A percentile compares a stretch with the other conserved stretches of the same genome.
Evolutionary conservation across 2,113 vertebrate species (phyloP).

Genomic region (Nerophis lumbriciformis): DNA sequence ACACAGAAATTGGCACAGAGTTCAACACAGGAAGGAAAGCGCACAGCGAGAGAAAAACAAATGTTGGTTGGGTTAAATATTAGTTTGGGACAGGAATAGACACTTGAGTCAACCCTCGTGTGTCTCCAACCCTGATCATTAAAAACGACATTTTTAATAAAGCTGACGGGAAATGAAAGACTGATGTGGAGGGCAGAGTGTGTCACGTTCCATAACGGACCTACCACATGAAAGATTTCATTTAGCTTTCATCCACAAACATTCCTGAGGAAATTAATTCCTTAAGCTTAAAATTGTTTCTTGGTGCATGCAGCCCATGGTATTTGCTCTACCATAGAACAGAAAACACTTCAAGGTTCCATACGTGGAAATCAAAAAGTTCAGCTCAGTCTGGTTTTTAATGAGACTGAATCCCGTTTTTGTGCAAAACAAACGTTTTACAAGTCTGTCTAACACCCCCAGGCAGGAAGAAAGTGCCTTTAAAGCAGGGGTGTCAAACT

Average conservation of each 20-base stretch:
- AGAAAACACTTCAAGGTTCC: no score
- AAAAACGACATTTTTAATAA: not conserved
- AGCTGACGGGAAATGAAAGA: constrained; percentile 1
- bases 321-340: no score
- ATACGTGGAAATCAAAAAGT: no score
- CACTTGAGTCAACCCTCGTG: not conserved
- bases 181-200: not conserved
- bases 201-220: not conserved
- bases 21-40: not conserved
- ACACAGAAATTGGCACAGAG: not conserved
- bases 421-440: no score
- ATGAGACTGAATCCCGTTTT: no score
- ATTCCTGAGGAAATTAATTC: constrained; percentile 2
- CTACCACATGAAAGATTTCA: not conserved
- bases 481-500: no score
- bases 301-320: not conserved
- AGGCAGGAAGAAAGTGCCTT: no score
- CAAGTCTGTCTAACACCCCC: no score
- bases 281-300: not conserved
- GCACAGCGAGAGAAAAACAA: not conserved
- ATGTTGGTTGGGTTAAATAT: not conserved
- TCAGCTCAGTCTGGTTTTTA: no score
- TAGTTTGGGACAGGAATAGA: constrained; percentile 2
- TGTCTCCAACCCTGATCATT: not conserved
- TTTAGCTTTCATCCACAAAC: not conserved